Percentiles rank a stretch among this genome's conserved stretches.
phyloP scores from a whole-genome alignment of 92 coral and sea anemone genomes.

The Epizoanthus scotinus region DNA sequence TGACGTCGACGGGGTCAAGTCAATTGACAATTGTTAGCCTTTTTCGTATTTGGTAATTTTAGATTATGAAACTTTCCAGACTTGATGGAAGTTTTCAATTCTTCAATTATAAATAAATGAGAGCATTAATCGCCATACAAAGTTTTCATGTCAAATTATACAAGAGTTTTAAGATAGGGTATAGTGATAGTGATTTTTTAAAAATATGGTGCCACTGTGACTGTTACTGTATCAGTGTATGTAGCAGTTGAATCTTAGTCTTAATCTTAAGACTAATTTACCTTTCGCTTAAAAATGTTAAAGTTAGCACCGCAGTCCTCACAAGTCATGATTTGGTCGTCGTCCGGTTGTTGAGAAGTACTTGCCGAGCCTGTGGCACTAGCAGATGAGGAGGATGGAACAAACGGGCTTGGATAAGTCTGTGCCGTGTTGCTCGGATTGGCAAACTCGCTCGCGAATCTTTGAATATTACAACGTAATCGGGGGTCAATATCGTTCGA shows the following conservation, averaged over 20 bases:
- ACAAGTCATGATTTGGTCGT: conserved; percentile 77
- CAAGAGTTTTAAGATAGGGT: no score
- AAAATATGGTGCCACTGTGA: no score
- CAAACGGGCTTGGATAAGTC: conserved; percentile 4
- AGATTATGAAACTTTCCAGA: no score
- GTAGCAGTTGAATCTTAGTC: no score
- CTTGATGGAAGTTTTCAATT: no score
- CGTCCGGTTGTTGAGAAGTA: conserved; percentile 25
- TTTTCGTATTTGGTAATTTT: no score
- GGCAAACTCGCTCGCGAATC: conserved; percentile 44
- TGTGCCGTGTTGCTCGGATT: conserved; percentile 28
- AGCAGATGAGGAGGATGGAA: conserved; percentile 19
- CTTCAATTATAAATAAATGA: not conserved
- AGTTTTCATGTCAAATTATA: no score
- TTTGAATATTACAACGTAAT: conserved; percentile 64
- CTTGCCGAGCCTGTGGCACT: conserved; percentile 46
- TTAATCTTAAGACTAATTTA: conserved; percentile 23
- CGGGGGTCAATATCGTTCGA: conserved; percentile 68
- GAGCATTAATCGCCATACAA: no score
- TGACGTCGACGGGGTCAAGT: no score
- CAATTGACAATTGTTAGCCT: no score
- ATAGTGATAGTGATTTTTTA: no score
- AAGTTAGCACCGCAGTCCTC: conserved; percentile 73
- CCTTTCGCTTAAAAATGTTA: conserved; percentile 80
- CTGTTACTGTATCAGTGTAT: no score